Evolutionary conservation across 2,797 vertebrate genomes (phyloP).

Genomic region (Hapalemur alaotrensis): DNA sequence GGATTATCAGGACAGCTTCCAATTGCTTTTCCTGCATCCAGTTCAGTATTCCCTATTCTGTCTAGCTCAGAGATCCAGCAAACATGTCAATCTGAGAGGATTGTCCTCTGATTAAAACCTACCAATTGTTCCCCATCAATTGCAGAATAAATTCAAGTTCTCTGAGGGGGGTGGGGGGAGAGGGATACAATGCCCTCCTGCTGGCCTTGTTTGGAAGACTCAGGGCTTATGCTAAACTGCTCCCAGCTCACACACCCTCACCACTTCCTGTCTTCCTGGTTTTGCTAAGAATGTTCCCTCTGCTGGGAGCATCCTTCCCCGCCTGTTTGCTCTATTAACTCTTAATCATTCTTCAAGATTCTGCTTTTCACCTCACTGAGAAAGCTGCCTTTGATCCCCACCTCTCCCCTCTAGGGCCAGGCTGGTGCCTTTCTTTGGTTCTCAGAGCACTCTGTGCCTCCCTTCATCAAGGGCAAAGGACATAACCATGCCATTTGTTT

Average conservation of each 20-base stretch:
- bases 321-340: background rate
- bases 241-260: background rate
- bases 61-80: background rate
- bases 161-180: background rate
- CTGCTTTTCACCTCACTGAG: background rate
- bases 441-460: background rate
- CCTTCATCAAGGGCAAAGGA: background rate
- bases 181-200: background rate
- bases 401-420: background rate
- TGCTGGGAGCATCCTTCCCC: background rate
- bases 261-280: background rate
- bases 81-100: background rate
- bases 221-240: background rate
- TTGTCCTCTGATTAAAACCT: background rate
- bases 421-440: background rate
- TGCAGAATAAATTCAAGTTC: constrained; percentile 14
- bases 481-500: background rate
- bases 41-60: background rate
- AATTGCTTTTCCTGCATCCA: background rate
- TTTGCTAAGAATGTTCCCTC: background rate
- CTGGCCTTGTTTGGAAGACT: constrained; percentile 12
- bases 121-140: background rate
- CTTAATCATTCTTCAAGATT: background rate
- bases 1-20: background rate
- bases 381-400: background rate